Conservation (phyloP, 2,797 vertebrate species). For the Leptodactylus fallax region DNA sequence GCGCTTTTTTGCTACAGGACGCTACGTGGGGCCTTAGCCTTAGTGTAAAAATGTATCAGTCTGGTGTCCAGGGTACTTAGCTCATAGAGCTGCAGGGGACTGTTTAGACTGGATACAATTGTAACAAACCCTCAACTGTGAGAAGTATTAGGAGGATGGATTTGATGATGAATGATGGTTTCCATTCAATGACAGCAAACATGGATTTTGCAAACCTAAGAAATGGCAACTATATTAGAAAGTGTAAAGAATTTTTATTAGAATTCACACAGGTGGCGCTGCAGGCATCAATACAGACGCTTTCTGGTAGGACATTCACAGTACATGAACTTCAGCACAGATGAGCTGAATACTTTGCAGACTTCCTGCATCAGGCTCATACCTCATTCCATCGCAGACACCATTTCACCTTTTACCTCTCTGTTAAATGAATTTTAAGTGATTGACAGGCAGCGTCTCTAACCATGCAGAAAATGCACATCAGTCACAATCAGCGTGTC, state of each 20-base stretch:
- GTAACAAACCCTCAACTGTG: too few species aligned
- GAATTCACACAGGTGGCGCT: background rate
- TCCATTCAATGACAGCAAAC: background rate
- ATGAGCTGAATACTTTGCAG: background rate
- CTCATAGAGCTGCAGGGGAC: too few species aligned
- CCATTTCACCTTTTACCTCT: constrained; percentile 39
- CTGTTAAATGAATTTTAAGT: constrained; percentile 42
- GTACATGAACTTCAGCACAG: background rate
- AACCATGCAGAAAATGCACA: constrained; percentile 48
- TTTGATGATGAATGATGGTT: background rate
- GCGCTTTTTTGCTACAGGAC: too few species aligned
- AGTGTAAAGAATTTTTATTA: background rate
- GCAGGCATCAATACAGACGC: too few species aligned
- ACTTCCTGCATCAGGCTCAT: background rate
- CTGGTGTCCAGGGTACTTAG: too few species aligned
- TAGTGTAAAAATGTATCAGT: too few species aligned
- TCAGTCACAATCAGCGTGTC: constrained; percentile 53
- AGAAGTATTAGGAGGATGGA: background rate
- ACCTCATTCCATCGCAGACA: constrained; percentile 10
- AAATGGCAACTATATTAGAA: background rate
- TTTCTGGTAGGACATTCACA: background rate
- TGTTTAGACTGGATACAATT: too few species aligned
- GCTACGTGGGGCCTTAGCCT: too few species aligned
- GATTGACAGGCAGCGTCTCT: constrained; percentile 39
- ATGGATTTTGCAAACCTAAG: background rate